Conservation (phyloP, 2,113 vertebrate genomes). For the Apodemus sylvaticus region DNA sequence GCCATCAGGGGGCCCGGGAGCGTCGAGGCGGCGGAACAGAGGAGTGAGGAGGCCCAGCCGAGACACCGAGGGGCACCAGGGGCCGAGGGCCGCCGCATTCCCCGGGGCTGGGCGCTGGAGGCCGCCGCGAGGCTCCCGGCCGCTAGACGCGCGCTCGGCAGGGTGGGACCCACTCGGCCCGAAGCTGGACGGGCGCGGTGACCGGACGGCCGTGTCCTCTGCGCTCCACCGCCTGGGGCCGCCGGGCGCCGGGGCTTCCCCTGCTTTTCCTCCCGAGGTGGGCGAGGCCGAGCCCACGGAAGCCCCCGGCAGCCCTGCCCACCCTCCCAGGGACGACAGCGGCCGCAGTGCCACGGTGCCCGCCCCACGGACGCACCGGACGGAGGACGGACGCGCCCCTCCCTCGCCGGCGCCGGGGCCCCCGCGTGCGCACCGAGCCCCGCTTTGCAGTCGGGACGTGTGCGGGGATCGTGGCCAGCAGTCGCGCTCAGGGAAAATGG, state of each 20-base stretch:
- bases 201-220: not conserved
- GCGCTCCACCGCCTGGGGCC: not conserved
- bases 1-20: constrained; percentile 87
- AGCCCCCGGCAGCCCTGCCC: constrained; percentile 47
- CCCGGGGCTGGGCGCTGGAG: constrained; percentile 64
- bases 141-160: constrained; percentile 15
- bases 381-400: constrained; percentile 32
- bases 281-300: constrained; percentile 42
- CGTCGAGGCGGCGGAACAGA: constrained; percentile 53
- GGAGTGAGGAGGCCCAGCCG: constrained; percentile 58
- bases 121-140: constrained; percentile 58
- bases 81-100: constrained; percentile 72
- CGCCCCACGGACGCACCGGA: not conserved
- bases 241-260: constrained; percentile 24
- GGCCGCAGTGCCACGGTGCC: not conserved
- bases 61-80: constrained; percentile 69
- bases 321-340: not conserved
- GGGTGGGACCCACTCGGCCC: constrained; percentile 22
- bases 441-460: not conserved
- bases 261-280: constrained; percentile 17
- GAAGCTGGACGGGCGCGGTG: not conserved
- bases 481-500: rapidly evolving
- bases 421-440: not conserved
- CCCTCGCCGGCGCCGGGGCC: constrained; percentile 28
- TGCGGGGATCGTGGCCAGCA: rapidly evolving